Percentiles rank a stretch among this genome's conserved stretches.
These are phyloP conservation scores for Brachionus calyciflorus DNA, from an alignment of 1,140 invertebrate genomes.

Conservation along the genomic window DNA sequence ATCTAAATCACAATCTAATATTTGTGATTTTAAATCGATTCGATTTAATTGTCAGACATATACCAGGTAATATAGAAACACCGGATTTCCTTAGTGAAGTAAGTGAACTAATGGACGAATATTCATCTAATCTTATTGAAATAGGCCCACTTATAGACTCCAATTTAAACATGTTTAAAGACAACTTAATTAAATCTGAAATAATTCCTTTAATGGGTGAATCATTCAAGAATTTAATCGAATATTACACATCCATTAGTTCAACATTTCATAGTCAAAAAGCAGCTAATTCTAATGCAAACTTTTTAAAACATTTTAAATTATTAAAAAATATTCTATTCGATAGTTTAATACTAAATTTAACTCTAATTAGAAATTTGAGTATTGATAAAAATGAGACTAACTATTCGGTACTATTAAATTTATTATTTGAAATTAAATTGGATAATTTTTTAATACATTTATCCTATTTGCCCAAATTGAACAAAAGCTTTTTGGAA, in stretches of 20 bases:
- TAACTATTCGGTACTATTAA: background rate
- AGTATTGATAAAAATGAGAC: background rate
- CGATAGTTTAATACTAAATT: background rate
- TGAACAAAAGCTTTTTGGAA: slow-evolving; percentile 4
- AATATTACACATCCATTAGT: background rate
- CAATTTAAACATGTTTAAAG: background rate
- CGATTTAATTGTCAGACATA: background rate
- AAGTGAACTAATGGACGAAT: background rate
- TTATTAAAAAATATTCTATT: slow-evolving; percentile 17
- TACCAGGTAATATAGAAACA: background rate
- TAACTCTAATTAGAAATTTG: background rate
- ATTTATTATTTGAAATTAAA: background rate
- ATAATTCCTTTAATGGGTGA: background rate
- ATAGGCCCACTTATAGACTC: background rate
- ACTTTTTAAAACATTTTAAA: background rate
- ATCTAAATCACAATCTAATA: slow-evolving; percentile 9
- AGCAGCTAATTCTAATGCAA: background rate
- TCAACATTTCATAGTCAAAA: slow-evolving; percentile 8
- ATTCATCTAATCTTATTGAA: background rate
- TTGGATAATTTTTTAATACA: background rate
- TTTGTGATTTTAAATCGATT: background rate
- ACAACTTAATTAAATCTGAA: slow-evolving; percentile 5
- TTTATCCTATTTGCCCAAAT: background rate
- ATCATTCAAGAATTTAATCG: slow-evolving; percentile 8
- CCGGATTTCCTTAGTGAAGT: slow-evolving; percentile 10